Evolutionary conservation across 2,888 invertebrate species (phyloP), one percentile per base, ranked within the genome.

Genomic region (Smittia sp.): DNA sequence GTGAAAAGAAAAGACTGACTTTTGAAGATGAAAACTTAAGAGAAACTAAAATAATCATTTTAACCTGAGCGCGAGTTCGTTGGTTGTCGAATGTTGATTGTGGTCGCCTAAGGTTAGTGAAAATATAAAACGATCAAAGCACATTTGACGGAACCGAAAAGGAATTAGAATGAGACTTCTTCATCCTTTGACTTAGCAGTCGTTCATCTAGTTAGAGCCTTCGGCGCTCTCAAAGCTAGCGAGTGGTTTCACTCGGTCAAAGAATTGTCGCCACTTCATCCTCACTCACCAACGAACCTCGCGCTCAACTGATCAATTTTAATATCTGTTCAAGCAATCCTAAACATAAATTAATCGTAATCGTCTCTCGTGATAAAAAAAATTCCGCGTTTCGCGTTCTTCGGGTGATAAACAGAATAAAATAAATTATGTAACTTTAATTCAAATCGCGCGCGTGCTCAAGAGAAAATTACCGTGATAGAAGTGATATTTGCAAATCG

Each of bases 301-400:
- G 32, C 9, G 32, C 3, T 32, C 52, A 6, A 46, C 52, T 46
- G 52, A 46, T 13, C n/a, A 13, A 46, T 46, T 46, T 24, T 38
- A 70, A 72, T 72, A 72, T 72, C 72, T 72, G 72, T 72, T 72
- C 72, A 72, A 69, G 52, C 69, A 69, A 72, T 63, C 63, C 27
- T 63, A 27, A 63, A 63, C 9, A 63, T 25, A 63, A 63, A n/a
- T 6, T 22, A 63, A 63, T 27, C 63, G 27, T 63, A 24, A 46
- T n/a, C 22, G 58, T 58, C 22, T 22, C 27, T 27, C 63, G 63
- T 63, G 63, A 63, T 63, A 63, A 63, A 27, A 25, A 63, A 27
- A 24, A n/a, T 25, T 63, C 63, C 82, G 82, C 82, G 82, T 79
- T 79, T 79, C 77, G 77, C 77, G 76, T 77, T 75, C 80, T 81